phyloP scores from a whole-genome alignment of 2,113 vertebrate species.

The Periophthalmodon schlosseri region DNA sequence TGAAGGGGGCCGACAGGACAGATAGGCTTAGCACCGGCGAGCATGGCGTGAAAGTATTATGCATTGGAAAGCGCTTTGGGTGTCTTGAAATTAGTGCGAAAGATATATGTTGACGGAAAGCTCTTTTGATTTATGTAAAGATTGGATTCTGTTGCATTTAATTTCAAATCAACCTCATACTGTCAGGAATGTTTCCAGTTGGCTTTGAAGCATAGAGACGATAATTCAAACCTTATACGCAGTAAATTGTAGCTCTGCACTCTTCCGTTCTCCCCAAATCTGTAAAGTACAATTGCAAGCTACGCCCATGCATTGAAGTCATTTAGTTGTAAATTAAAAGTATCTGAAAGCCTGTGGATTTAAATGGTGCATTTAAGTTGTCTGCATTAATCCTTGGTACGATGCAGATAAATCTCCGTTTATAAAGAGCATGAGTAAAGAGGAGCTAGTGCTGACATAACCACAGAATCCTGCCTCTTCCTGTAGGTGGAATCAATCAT shows the following conservation, averaged over 20 bases:
- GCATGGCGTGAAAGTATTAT: not conserved
- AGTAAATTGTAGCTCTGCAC: too few species aligned
- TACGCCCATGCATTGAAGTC: not conserved
- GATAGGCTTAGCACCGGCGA: not conserved
- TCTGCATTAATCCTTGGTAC: conserved; percentile 49
- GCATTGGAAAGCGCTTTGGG: not conserved
- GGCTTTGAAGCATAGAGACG: too few species aligned
- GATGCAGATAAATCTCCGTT: conserved; percentile 43
- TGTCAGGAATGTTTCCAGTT: too few species aligned
- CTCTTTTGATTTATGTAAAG: not conserved
- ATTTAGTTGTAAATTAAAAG: not conserved
- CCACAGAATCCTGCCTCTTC: not conserved
- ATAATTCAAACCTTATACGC: too few species aligned
- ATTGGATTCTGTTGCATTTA: too few species aligned
- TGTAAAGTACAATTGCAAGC: not conserved
- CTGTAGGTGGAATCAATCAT: conserved; percentile 39
- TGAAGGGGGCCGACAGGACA: too few species aligned
- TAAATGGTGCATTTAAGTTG: conserved; percentile 27
- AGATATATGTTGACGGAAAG: too few species aligned
- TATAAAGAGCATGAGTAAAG: conserved; percentile 14
- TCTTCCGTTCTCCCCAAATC: not conserved
- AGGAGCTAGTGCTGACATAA: not conserved
- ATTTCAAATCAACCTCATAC: too few species aligned
- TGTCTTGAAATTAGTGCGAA: not conserved
- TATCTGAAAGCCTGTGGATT: conserved; percentile 34